Evolutionary conservation across 2,888 invertebrate species (phyloP).

Genomic region (Iphiclides podalirius): DNA sequence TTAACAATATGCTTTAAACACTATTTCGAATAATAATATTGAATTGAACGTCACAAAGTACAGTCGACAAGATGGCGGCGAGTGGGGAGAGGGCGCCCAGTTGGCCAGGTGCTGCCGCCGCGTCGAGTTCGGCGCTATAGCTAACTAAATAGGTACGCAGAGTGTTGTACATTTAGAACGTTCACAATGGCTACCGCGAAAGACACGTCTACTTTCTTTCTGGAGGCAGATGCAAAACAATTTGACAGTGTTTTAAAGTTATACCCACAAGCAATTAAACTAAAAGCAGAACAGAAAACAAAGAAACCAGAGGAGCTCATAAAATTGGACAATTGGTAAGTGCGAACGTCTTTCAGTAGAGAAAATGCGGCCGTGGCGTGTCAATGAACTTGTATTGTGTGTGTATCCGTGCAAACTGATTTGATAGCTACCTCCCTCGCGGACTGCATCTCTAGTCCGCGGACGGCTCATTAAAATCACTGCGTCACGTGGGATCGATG

Average conservation of each 20-base stretch:
- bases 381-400: conserved; percentile 82
- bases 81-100: conserved; percentile 79
- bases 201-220: conserved; percentile 96
- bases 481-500: conserved; percentile 87
- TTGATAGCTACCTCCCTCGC: conserved; percentile 84
- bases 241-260: conserved; percentile 93
- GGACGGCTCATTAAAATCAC: conserved; percentile 85
- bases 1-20: conserved; percentile 43
- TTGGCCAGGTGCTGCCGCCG: conserved; percentile 81
- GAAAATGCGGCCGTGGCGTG: conserved; percentile 81
- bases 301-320: conserved; percentile 97
- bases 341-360: conserved; percentile 77
- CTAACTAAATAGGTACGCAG: conserved; percentile 74
- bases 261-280: conserved; percentile 93
- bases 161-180: conserved; percentile 81
- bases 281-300: conserved; percentile 93
- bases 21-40: conserved; percentile 66
- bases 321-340: conserved; percentile 97
- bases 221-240: conserved; percentile 92
- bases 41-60: conserved; percentile 76
- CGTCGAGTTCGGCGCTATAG: conserved; percentile 80
- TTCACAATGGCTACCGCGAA: conserved; percentile 91
- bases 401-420: conserved; percentile 81
- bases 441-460: conserved; percentile 81
- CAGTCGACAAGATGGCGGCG: conserved; percentile 75